A percentile compares a stretch with the other conserved stretches of the same genome.
These are phyloP conservation scores for Rhadina sibilatrix DNA, from an alignment of 2,113 vertebrate genomes.

Conservation along the genomic window DNA sequence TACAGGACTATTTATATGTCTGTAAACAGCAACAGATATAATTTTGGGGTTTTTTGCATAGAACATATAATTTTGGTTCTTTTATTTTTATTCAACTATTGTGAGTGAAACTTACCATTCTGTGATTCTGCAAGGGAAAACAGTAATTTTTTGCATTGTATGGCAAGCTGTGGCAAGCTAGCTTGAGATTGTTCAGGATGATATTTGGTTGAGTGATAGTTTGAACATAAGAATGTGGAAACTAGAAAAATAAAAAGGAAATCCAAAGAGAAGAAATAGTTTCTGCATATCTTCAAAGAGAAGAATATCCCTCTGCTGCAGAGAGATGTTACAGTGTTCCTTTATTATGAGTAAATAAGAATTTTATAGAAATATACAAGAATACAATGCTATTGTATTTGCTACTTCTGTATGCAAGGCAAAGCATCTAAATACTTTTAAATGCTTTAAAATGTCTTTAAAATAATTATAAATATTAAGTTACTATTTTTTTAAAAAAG, in stretches of 20 bases:
- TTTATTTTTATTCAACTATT: neutral
- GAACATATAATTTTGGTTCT: neutral
- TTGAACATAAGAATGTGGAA: neutral
- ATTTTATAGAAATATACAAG: neutral
- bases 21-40: neutral
- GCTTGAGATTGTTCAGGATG: neutral
- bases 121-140: neutral
- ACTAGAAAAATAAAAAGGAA: neutral
- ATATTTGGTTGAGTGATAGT: neutral
- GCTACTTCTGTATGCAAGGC: neutral
- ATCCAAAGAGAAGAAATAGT: neutral
- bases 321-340: neutral
- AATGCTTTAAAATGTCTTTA: fast-evolving
- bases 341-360: neutral
- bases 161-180: neutral
- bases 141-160: neutral
- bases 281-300: neutral
- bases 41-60: fast-evolving
- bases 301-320: neutral
- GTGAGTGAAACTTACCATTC: neutral
- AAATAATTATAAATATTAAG: neutral
- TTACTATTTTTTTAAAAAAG: neutral
- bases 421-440: neutral
- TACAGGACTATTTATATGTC: neutral
- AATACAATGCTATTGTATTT: neutral